Percentiles rank a stretch among this genome's conserved stretches.
Evolutionary conservation across 35 echinoderm and acorn worm genomes (phyloP).

Genomic region (Lytechinus variegatus): DNA sequence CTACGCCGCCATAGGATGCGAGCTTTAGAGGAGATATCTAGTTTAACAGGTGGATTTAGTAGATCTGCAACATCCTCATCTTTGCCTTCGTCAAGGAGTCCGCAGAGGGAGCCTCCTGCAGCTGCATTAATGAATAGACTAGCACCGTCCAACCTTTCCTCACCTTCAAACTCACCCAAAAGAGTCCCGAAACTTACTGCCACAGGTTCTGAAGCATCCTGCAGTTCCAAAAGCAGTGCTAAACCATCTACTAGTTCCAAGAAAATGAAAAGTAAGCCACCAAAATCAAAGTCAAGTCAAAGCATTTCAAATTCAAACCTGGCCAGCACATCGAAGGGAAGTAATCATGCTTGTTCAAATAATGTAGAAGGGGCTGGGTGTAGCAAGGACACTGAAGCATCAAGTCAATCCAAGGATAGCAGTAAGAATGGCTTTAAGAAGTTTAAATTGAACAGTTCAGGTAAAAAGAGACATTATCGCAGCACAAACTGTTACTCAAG

Average conservation of each 20-base stretch:
- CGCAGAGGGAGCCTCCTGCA: constrained; percentile 18
- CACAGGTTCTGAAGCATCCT: background rate
- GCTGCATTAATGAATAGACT: constrained; percentile 5
- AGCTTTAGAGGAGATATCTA: constrained; percentile 33
- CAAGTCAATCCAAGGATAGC: background rate
- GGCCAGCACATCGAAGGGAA: constrained; percentile 23
- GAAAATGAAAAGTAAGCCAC: background rate
- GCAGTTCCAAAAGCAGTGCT: background rate
- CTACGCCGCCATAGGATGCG: constrained; percentile 36
- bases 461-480: constrained; percentile 51
- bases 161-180: constrained; percentile 31
- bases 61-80: background rate
- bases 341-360: background rate
- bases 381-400: background rate
- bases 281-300: background rate
- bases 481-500: constrained; percentile 52
- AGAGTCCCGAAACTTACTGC: background rate
- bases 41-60: background rate
- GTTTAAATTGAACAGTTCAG: constrained; percentile 31
- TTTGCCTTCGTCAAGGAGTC: constrained; percentile 3
- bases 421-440: constrained; percentile 48
- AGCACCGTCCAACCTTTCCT: background rate
- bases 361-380: background rate
- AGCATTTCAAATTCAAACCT: background rate
- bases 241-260: background rate